Percentiles rank a stretch among this genome's conserved stretches.
phyloP scores from a whole-genome alignment of 2,113 vertebrate genomes.

The Montifringilla adamsi region DNA sequence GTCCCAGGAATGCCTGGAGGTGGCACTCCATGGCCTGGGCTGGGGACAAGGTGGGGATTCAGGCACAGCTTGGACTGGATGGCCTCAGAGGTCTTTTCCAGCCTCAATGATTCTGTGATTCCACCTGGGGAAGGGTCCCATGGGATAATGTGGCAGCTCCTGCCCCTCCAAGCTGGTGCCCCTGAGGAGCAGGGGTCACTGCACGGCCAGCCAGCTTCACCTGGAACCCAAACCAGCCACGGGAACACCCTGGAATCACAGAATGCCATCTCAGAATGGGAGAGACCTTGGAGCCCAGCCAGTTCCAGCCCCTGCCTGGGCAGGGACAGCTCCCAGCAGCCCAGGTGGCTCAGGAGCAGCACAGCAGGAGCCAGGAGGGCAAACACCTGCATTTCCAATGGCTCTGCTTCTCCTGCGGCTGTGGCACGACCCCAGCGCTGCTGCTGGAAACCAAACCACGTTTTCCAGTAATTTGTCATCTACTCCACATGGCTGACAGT shows the following conservation, averaged over 20 bases:
- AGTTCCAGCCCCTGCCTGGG: not conserved
- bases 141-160: rapidly evolving
- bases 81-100: not conserved
- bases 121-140: not conserved
- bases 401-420: not conserved
- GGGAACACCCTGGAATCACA: not conserved
- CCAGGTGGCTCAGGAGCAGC: not conserved
- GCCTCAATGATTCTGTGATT: not conserved
- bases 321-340: not conserved
- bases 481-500: not conserved
- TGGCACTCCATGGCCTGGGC: not conserved
- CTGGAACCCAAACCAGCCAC: not conserved
- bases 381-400: not conserved
- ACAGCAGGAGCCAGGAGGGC: not conserved
- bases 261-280: not conserved
- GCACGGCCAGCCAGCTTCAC: not conserved
- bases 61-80: rapidly evolving
- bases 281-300: not conserved
- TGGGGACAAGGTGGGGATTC: not conserved
- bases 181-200: rapidly evolving
- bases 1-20: rapidly evolving
- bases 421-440: not conserved
- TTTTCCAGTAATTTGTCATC: not conserved
- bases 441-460: not conserved
- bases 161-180: not conserved